Evolutionary conservation across 2,113 vertebrate genomes (phyloP), one percentile per base, ranked within the genome.

Genomic region (Stercorarius parasiticus): DNA sequence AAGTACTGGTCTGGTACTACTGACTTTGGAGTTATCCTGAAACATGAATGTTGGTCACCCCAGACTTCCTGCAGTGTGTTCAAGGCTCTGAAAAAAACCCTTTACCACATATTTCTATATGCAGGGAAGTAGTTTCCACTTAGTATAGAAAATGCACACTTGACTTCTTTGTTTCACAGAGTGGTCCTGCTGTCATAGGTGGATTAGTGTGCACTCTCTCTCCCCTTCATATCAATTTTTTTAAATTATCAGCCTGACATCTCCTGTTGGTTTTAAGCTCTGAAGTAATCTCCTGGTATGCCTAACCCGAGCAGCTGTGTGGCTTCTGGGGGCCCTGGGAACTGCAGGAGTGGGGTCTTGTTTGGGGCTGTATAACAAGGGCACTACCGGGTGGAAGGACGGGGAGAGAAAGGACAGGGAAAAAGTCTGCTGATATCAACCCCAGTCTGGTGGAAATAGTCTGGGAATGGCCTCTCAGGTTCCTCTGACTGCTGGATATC

Each of bases 81-180:
- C 2, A 42, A 50, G 29, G 34, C 29, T 56, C 32, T 73, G n/a
- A 30, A 64, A 22, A 56, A 9, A 18, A 1, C 0, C 4, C 26
- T 34, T 7, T 52, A 36, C 10, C 10, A 42, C 5, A 0, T 61
- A 27, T 21, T 73, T 18, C 55, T n/a, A 1, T 10, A 12, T 20
- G 5, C 5, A 58, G 34, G 11, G 38, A 36, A 72, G 16, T 11
- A 34, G 9, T 15, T 73, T 38, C 11, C 4, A 17, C 2, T 52
- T 18, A 26, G 1, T 4, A 11, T 0, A 53, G 25, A 8, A 69
- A 29, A 23, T 21, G 3, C 3, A 43, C 2, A 0, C 13, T 86
- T 45, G 11, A 4, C 1, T 0, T 0, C 18, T 71, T 29, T 43
- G 42, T 27, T 86, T 86, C 34, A 77, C 18, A 40, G 38, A 45